Evolutionary conservation across 2,113 vertebrate species (phyloP).

Genomic region (Lophotis ruficrista): DNA sequence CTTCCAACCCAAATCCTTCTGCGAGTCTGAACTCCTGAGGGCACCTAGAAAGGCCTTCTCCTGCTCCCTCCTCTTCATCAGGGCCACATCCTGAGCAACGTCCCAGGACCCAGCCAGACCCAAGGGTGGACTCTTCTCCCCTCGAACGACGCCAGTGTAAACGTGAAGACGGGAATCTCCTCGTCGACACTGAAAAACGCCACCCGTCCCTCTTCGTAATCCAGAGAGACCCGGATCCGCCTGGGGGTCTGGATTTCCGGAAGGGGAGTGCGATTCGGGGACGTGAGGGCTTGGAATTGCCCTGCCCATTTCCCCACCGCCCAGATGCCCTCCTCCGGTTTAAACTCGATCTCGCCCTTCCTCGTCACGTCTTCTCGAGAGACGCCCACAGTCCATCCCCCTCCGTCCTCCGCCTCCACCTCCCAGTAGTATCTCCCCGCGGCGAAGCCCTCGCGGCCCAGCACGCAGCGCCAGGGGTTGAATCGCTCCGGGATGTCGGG

Average conservation of each 20-base stretch:
- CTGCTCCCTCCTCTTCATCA: not conserved
- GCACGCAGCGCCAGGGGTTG: not conserved
- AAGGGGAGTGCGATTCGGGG: not conserved
- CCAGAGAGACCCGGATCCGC: not conserved
- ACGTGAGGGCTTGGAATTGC: not conserved
- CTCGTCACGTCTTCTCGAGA: not conserved
- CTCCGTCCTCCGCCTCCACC: not conserved
- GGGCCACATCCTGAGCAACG: not conserved
- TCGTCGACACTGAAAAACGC: not conserved
- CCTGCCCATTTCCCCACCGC: not conserved
- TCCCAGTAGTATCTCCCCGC: not conserved
- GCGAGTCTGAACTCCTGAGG: not conserved
- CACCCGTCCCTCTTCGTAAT: not conserved
- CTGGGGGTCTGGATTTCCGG: not conserved
- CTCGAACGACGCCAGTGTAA: not conserved
- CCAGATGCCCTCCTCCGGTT: not conserved
- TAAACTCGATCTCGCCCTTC: not conserved
- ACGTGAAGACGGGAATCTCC: not conserved
- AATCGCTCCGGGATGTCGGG: not conserved
- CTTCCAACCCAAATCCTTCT: not conserved
- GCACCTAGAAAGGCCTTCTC: not conserved
- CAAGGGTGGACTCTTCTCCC: not conserved
- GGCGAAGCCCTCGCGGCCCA: not conserved
- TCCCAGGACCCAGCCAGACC: not conserved
- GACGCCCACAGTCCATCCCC: not conserved